Percentiles rank a stretch among this genome's conserved stretches.
Conservation (phyloP, 2,888 invertebrate genomes). For the Cheilosia impressa region DNA sequence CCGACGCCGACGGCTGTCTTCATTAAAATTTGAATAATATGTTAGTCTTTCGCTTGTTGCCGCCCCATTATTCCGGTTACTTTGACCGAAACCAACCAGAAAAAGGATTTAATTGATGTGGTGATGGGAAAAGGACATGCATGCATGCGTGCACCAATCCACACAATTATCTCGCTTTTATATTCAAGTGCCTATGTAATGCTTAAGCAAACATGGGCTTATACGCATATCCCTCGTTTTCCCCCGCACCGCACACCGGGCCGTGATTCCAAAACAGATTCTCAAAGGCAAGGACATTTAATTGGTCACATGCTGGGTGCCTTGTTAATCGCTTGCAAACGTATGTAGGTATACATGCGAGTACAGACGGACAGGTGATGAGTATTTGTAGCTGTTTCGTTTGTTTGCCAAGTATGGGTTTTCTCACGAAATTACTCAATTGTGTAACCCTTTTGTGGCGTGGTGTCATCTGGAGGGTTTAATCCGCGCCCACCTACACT, state of each 20-base stretch:
- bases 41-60: slow-evolving; percentile 61
- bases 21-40: slow-evolving; percentile 72
- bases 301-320: slow-evolving; percentile 62
- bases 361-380: slow-evolving; percentile 28
- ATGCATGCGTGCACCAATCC: slow-evolving; percentile 25
- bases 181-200: slow-evolving; percentile 5
- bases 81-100: slow-evolving; percentile 72
- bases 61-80: slow-evolving; percentile 66
- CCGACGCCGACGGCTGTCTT: slow-evolving; percentile 13
- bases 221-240: slow-evolving; percentile 5
- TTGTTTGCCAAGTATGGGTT: slow-evolving; percentile 26
- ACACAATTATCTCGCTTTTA: slow-evolving; percentile 49
- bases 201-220: slow-evolving; percentile 47
- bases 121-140: slow-evolving; percentile 49
- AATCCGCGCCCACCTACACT: background rate
- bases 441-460: slow-evolving; percentile 45
- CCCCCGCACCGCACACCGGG: background rate
- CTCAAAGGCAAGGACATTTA: slow-evolving; percentile 45
- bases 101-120: slow-evolving; percentile 73
- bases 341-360: no score
- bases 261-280: background rate
- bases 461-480: slow-evolving; percentile 5
- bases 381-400: background rate
- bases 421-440: slow-evolving; percentile 48
- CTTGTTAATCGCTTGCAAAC: slow-evolving; percentile 40